phyloP scores from a whole-genome alignment of 2,888 invertebrate species.

The Philhelius pedissequus region DNA sequence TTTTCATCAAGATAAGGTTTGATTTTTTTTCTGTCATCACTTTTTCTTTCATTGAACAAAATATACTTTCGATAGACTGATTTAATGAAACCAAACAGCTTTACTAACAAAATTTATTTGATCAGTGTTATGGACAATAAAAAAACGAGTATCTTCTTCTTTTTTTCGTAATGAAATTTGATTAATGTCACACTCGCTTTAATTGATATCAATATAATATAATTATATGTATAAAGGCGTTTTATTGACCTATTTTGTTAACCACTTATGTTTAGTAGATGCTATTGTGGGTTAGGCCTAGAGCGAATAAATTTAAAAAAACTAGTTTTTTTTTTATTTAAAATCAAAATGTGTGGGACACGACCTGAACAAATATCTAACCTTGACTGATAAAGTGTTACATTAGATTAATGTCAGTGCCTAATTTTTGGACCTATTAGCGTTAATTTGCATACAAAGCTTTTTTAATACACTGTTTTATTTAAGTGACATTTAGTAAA shows the following conservation, averaged over 20 bases:
- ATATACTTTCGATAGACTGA: not conserved
- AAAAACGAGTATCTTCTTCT: not conserved
- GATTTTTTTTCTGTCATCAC: not conserved
- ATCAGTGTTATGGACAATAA: not conserved
- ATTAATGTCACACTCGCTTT: not conserved
- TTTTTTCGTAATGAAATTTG: not conserved
- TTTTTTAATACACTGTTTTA: not conserved
- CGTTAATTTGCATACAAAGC: not conserved
- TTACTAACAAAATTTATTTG: not conserved
- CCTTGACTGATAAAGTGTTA: slow-evolving; percentile 21
- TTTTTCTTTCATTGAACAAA: not conserved
- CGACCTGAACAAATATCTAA: not conserved
- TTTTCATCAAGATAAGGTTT: not conserved
- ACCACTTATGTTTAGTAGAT: not conserved
- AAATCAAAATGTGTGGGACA: not conserved
- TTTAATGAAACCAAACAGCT: not conserved
- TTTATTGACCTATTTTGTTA: slow-evolving; percentile 1
- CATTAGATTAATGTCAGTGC: not conserved
- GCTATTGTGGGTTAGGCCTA: not conserved
- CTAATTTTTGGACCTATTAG: not conserved
- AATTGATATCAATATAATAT: not conserved
- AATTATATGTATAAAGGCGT: not conserved
- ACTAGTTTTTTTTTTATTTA: slow-evolving; percentile 20
- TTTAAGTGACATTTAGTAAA: not conserved
- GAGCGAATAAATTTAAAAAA: not conserved